These are phyloP conservation scores for Xestia xanthographa DNA, from an alignment of 2,888 invertebrate species.

Conservation along the genomic window DNA sequence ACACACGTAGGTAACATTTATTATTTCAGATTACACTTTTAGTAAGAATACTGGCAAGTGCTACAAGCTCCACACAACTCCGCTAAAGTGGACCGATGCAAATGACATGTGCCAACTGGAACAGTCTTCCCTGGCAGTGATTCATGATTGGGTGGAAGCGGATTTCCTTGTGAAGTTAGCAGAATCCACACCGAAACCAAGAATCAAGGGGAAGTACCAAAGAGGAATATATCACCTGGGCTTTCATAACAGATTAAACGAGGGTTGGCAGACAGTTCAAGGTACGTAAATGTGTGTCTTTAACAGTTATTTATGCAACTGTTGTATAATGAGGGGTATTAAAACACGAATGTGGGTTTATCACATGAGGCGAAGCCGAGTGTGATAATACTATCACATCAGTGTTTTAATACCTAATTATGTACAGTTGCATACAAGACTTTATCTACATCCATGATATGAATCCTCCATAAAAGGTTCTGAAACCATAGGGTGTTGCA, in stretches of 20 bases:
- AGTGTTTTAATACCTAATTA: no score
- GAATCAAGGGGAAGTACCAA: constrained; percentile 34
- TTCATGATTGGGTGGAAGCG: constrained; percentile 66
- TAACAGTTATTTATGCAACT: no score
- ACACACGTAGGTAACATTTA: not conserved
- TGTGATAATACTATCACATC: no score
- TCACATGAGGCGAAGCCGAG: no score
- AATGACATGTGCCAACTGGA: constrained; percentile 76
- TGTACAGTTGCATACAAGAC: no score
- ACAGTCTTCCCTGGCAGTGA: constrained; percentile 77
- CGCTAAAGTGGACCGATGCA: constrained; percentile 80
- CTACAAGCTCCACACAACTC: constrained; percentile 81
- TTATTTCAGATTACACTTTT: constrained; percentile 77
- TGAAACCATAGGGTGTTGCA: no score
- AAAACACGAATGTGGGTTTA: no score
- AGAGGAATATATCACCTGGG: constrained; percentile 68
- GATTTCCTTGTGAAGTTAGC: constrained; percentile 41
- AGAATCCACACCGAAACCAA: constrained; percentile 5
- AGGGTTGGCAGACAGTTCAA: constrained; percentile 74
- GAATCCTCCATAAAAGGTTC: no score
- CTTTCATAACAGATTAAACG: constrained; percentile 65
- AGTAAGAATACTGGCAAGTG: constrained; percentile 72
- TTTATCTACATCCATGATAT: no score
- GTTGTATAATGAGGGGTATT: no score
- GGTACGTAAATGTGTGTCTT: constrained; percentile 72